Base-by-base conservation (phyloP, 1,140 invertebrate genomes). In the Ostrea denselamellosa region DNA sequence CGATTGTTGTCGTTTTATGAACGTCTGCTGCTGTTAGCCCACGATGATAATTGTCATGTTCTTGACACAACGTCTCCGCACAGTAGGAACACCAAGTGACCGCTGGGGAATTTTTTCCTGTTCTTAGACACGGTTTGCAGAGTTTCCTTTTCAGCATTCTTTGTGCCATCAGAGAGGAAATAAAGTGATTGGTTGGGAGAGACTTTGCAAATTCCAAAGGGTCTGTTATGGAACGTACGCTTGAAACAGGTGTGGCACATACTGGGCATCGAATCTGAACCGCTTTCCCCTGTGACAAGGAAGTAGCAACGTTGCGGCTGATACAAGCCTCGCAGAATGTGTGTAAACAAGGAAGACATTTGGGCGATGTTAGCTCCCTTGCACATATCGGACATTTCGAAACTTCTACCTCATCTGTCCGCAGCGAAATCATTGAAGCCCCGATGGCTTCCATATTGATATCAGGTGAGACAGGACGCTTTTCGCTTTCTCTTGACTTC, bases 41-140 rank as follows among this genome's bases (percentile, higher is more conserved):
- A 9, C 84, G 68, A n/a, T 88, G 87, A 65, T 88, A 88, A 12
- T 58, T 17, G 44, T 85, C 68, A 58, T 88, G 87, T 82, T 88
- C 87, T 22, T 77, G 44, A 52, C 87, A 88, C 58, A 88, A 68
- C 8, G 87, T 81, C 54, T 88, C 87, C 4, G 87, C 87, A 25
- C 87, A 88, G 58, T 88, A 88, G 34, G 87, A 88, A 52, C 87
- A 88, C 87, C 87, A 88, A 0, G 87, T 58, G 8, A 85, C 71
- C 2, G 87, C 87, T 52, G 65, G 51, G 17, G 87, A 81, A 10
- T 28, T 85, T 25, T 88, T 88, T 7, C 52, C 22, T n/a, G 68
- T 25, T 68, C 71, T 88, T 8, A 44, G 68, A 52, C 87, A 88
- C 25, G 87, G 87, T 52, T 88, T 88, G 58, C 87, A 88, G 12